Evolutionary conservation across 2,113 vertebrate genomes (phyloP).

Genomic region (Apaloderma vittatum): DNA sequence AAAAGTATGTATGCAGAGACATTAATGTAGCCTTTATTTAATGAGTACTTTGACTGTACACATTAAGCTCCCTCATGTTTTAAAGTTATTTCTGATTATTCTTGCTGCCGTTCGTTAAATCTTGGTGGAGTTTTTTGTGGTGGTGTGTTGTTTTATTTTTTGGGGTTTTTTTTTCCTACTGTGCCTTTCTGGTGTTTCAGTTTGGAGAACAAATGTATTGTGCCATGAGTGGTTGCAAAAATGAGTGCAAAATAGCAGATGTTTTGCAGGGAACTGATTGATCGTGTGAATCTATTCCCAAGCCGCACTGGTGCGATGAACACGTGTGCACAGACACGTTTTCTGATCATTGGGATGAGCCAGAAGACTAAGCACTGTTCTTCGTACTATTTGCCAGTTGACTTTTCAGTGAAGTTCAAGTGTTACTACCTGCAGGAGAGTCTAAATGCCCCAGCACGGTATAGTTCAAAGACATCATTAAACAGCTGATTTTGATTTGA

Average conservation of each 20-base stretch:
- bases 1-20: background rate
- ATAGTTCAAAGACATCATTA: background rate
- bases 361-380: background rate
- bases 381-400: background rate
- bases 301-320: rapidly evolving
- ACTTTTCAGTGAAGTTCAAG: background rate
- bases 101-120: background rate
- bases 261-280: background rate
- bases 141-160: too few relatives aligned
- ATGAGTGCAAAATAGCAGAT: background rate
- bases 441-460: background rate
- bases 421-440: background rate
- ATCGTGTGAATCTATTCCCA: background rate
- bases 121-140: background rate
- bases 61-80: background rate
- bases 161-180: background rate
- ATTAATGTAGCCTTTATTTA: background rate
- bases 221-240: background rate
- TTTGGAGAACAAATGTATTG: background rate
- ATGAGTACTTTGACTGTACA: background rate
- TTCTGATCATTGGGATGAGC: background rate
- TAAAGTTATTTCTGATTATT: background rate
- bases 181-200: background rate
- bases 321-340: background rate
- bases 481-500: background rate